Conservation (phyloP, 2,888 invertebrate species). For the Hirtodrosophila alboralis region DNA sequence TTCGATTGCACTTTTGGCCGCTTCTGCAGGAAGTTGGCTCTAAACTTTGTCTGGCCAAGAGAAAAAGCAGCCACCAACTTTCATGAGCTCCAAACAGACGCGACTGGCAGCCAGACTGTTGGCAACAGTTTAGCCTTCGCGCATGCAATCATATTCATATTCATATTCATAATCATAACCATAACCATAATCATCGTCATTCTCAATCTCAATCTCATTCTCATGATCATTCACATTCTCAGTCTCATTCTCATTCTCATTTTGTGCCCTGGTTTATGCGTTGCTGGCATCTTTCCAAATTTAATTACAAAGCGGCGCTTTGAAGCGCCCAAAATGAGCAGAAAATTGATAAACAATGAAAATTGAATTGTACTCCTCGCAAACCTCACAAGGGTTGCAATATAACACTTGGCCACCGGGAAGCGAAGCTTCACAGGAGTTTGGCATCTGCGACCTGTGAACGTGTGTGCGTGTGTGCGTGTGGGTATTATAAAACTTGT, state of each 20-base stretch:
- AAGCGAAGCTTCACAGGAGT: conserved; percentile 45
- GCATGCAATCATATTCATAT: conserved; percentile 50
- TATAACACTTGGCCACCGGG: conserved; percentile 16
- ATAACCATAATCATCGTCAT: conserved; percentile 10
- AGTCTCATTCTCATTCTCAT: conserved; percentile 33
- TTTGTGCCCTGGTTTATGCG: conserved; percentile 71
- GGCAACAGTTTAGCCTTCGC: conserved; percentile 29
- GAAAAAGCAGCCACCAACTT: conserved; percentile 32
- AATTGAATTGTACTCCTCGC: conserved; percentile 71
- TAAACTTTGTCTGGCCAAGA: conserved; percentile 49
- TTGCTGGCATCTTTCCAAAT: conserved; percentile 81
- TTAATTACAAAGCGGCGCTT: conserved; percentile 80
- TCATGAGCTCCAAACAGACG: conserved; percentile 23
- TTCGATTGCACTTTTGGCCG: conserved; percentile 49
- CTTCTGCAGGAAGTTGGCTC: conserved; percentile 6
- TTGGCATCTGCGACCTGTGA: conserved; percentile 12
- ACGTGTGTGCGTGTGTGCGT: conserved; percentile 4
- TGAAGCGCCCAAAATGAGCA: conserved; percentile 78
- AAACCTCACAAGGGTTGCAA: conserved; percentile 39
- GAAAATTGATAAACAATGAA: conserved; percentile 83
- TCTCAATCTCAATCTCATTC: conserved; percentile 6
- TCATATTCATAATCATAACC: conserved; percentile 19
- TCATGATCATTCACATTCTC: conserved; percentile 4
- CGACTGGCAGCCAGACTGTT: conserved; percentile 9
- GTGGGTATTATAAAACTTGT: conserved; percentile 53